Conservation (phyloP, 2,797 vertebrate species). For the Melanotaenia pygmaea region DNA sequence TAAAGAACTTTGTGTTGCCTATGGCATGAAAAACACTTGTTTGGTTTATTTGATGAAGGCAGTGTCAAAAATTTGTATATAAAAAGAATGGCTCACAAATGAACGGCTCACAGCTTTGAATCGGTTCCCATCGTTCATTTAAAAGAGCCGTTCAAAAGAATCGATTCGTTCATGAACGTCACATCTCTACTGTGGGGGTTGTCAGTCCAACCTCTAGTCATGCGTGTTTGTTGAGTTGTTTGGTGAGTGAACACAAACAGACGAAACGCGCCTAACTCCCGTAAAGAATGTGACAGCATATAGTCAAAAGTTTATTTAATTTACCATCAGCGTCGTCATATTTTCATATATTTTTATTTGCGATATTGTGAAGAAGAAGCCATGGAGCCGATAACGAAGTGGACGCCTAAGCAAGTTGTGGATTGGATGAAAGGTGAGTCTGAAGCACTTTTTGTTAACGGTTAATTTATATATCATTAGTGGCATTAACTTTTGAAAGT, state of each 20-base stretch:
- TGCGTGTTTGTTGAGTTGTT: conserved; percentile 34
- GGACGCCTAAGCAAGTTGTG: conserved; percentile 85
- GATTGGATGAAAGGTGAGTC: conserved; percentile 86
- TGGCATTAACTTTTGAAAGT: background rate
- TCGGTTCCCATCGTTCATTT: too few relatives aligned
- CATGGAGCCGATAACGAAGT: conserved; percentile 87
- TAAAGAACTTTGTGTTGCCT: too few relatives aligned
- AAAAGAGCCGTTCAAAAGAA: too few relatives aligned
- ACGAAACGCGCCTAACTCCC: conserved; percentile 16
- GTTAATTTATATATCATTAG: background rate
- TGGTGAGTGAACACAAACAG: conserved; percentile 33
- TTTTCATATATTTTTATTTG: conserved; percentile 1
- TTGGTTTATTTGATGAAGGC: too few relatives aligned
- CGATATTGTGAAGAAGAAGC: conserved; percentile 27
- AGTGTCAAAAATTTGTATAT: too few relatives aligned
- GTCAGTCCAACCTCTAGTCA: conserved; percentile 48
- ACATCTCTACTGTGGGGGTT: too few relatives aligned
- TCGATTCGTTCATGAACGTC: too few relatives aligned
- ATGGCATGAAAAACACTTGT: too few relatives aligned
- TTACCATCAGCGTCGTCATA: background rate
- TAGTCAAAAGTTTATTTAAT: background rate
- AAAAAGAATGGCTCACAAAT: too few relatives aligned
- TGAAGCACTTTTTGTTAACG: background rate
- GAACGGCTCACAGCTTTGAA: too few relatives aligned
- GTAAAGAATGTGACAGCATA: conserved; percentile 56